phyloP scores from a whole-genome alignment of 2,113 vertebrate genomes.

The Centropristis striata region DNA sequence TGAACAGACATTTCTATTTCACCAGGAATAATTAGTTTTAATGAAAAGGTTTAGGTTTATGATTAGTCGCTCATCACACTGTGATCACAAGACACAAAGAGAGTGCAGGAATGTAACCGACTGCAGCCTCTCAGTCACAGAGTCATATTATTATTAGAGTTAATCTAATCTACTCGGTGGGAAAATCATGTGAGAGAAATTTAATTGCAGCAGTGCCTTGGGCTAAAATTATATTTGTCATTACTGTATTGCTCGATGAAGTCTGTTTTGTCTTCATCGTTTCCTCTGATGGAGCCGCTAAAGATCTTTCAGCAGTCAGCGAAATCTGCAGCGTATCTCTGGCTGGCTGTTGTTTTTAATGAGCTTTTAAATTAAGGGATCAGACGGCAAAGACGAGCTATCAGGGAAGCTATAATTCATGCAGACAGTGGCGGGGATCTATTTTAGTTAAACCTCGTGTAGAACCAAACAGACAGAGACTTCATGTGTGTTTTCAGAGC shows the following conservation, averaged over 20 bases:
- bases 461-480: not conserved
- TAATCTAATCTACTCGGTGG: conserved; percentile 43
- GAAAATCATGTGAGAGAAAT: conserved; percentile 50
- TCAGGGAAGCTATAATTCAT: conserved; percentile 45
- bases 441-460: conserved; percentile 36
- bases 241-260: conserved; percentile 1
- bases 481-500: conserved; percentile 13
- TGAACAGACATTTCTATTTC: not conserved
- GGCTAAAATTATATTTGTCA: conserved; percentile 37
- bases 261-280: conserved; percentile 26
- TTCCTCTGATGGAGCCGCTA: conserved; percentile 15
- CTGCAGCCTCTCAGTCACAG: conserved; percentile 33
- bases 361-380: conserved; percentile 48
- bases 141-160: conserved; percentile 38
- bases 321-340: not conserved
- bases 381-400: conserved; percentile 37
- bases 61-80: conserved; percentile 2
- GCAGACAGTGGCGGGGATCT: conserved; percentile 13
- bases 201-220: conserved; percentile 7
- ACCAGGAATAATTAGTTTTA: not conserved
- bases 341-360: conserved; percentile 19
- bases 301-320: not conserved
- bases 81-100: conserved; percentile 41
- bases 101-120: conserved; percentile 24
- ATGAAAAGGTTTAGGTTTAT: conserved; percentile 1